phyloP scores from a whole-genome alignment of 2,888 invertebrate genomes.

The Pollenia labialis region DNA sequence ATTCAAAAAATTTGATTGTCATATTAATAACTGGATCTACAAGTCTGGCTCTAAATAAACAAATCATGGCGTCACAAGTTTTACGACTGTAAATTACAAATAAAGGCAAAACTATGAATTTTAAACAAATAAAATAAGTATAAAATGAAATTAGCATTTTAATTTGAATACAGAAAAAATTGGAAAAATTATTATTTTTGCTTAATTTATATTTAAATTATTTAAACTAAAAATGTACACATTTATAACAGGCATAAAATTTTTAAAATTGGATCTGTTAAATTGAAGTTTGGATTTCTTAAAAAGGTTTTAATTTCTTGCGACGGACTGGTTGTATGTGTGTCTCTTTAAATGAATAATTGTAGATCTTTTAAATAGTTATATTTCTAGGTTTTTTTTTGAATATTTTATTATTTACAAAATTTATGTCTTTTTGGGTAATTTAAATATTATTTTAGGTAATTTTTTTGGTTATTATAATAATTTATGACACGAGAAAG shows the following conservation, averaged over 20 bases:
- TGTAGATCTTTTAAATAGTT: neutral
- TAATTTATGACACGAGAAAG: conserved; percentile 62
- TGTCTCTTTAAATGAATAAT: conserved; percentile 15
- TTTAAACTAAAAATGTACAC: neutral
- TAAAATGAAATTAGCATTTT: neutral
- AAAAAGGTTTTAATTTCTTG: conserved; percentile 5
- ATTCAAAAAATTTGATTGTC: neutral
- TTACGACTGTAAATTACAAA: neutral
- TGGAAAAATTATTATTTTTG: no score
- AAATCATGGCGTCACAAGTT: neutral
- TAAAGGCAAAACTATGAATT: neutral
- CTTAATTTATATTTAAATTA: no score
- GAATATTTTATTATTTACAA: neutral
- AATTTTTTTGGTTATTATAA: conserved; percentile 40
- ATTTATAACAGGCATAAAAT: neutral
- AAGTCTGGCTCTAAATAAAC: neutral
- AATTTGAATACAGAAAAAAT: neutral
- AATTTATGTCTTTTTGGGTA: conserved; percentile 34
- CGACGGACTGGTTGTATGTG: no score
- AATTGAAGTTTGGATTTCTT: conserved; percentile 28
- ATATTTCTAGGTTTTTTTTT: neutral
- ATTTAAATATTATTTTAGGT: conserved; percentile 49
- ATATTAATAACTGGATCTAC: neutral
- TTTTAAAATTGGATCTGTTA: neutral
- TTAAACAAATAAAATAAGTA: neutral